Conservation (phyloP, 2,888 invertebrate species). For the Uropetala carovei region DNA sequence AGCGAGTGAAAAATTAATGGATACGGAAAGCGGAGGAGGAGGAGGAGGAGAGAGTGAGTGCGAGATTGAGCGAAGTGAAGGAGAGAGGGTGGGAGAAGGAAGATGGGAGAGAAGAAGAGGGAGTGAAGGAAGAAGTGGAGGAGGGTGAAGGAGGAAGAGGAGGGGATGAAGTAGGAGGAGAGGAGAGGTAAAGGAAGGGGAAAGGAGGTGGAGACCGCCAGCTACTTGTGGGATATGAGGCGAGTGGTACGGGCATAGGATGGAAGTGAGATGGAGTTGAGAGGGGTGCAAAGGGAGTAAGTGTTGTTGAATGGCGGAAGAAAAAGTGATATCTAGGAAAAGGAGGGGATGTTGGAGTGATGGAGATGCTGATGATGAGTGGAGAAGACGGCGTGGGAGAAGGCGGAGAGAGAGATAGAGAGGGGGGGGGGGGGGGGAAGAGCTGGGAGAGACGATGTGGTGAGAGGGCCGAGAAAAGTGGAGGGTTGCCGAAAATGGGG, state of each 20-base stretch:
- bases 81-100: not conserved
- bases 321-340: not conserved
- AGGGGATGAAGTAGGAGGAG: not conserved
- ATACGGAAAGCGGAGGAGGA: constrained; percentile 1
- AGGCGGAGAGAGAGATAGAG: not conserved
- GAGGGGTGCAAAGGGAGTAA: not conserved
- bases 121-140: not conserved
- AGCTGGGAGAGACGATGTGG: not conserved
- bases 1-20: constrained; percentile 56
- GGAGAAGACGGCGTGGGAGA: not conserved
- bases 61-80: constrained; percentile 48
- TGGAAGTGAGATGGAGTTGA: not conserved
- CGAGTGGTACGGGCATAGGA: not conserved
- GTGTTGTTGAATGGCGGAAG: not conserved
- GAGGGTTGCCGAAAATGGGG: not conserved
- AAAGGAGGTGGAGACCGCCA: not conserved
- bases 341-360: constrained; percentile 14
- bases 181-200: not conserved
- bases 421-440: not conserved
- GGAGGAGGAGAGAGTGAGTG: constrained; percentile 4
- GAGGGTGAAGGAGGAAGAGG: not conserved
- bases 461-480: not conserved
- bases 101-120: no score
- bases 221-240: constrained; percentile 38
- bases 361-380: constrained; percentile 49